A percentile compares a stretch with the other conserved stretches of the same genome.
Conservation (phyloP, 2,797 vertebrate species). For the Ctenopoma kingsleyae region DNA sequence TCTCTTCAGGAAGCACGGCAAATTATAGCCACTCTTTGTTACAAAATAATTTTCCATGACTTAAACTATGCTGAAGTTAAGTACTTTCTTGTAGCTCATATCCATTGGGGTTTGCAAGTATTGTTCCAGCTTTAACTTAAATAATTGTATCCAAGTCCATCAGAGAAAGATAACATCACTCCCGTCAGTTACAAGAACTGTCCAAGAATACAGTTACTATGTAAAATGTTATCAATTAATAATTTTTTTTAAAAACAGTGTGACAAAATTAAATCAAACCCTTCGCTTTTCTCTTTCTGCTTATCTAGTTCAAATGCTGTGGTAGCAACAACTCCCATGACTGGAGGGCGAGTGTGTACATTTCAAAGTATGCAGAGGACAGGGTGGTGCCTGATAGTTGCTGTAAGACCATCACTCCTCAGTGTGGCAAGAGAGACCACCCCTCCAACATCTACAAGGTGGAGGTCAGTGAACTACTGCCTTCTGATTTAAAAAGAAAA, state of each 20-base stretch:
- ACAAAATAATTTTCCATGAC: conserved; percentile 4
- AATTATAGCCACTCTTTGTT: neutral
- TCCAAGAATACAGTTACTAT: too few species aligned
- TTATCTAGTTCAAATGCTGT: conserved; percentile 89
- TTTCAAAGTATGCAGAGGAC: conserved; percentile 65
- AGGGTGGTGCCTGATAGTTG: conserved; percentile 91
- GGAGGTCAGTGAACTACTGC: conserved; percentile 81
- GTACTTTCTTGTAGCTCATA: conserved; percentile 5
- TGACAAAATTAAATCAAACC: conserved; percentile 6
- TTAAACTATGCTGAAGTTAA: conserved; percentile 11
- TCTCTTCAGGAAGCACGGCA: neutral
- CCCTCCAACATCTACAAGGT: conserved; percentile 94
- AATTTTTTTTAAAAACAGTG: neutral
- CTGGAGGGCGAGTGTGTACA: conserved; percentile 85
- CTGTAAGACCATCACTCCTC: conserved; percentile 87
- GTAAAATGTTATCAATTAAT: neutral
- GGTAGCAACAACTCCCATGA: conserved; percentile 89
- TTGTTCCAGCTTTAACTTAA: conserved; percentile 6
- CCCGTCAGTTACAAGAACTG: neutral
- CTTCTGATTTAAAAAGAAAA: neutral
- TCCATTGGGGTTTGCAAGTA: neutral
- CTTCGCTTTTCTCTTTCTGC: neutral
- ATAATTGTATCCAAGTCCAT: neutral
- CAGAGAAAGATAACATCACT: neutral
- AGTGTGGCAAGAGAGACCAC: conserved; percentile 87